phyloP scores from a whole-genome alignment of 2,113 vertebrate genomes.

The Sinocyclocheilus rhinocerous region DNA sequence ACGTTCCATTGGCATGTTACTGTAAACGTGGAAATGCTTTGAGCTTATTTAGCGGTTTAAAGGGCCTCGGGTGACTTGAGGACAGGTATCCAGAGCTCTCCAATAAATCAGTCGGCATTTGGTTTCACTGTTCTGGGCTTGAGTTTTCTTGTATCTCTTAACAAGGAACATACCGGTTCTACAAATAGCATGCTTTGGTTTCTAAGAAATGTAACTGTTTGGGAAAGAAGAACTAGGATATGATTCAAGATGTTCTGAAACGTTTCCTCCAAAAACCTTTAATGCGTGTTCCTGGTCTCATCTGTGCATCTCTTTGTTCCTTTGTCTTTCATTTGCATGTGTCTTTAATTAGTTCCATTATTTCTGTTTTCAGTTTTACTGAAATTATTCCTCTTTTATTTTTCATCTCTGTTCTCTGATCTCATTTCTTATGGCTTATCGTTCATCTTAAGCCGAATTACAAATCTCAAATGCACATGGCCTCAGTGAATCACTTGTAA shows the following conservation, averaged over 20 bases:
- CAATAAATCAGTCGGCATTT: conserved; percentile 22
- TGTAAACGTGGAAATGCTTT: conserved; percentile 60
- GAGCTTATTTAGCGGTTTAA: conserved; percentile 44
- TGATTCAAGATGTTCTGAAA: not conserved
- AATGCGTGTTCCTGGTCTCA: not conserved
- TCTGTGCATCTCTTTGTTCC: not conserved
- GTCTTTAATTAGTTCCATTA: not conserved
- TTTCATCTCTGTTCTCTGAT: not conserved
- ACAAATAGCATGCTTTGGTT: not conserved
- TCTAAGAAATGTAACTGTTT: not conserved
- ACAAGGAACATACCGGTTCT: not conserved
- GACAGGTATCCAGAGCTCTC: conserved; percentile 9
- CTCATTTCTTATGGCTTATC: not conserved
- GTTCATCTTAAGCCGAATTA: not conserved
- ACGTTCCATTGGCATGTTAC: conserved; percentile 44
- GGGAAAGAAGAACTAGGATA: not conserved
- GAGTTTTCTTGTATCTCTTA: not conserved
- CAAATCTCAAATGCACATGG: not conserved
- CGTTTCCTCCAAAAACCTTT: not conserved
- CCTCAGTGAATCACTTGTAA: not conserved
- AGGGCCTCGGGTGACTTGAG: not conserved
- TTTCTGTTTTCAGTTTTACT: not conserved
- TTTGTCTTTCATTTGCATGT: not conserved
- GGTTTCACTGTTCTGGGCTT: conserved; percentile 27
- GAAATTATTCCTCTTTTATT: not conserved